Conservation (phyloP, 2,888 invertebrate species). For the Ochlodes sylvanus region DNA sequence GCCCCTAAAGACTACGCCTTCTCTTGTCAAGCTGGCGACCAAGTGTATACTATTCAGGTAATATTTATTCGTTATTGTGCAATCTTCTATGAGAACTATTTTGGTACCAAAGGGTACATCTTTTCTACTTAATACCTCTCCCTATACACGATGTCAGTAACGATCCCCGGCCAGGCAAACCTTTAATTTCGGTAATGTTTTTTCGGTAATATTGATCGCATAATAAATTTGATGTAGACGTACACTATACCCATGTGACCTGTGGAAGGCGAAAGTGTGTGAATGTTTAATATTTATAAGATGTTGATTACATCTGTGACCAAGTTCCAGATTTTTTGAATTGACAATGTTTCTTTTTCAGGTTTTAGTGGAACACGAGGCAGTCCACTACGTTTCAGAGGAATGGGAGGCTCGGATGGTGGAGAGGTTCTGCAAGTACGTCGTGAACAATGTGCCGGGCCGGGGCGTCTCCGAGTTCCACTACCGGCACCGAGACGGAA, state of each 20-base stretch:
- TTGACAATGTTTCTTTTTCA: conserved; percentile 49
- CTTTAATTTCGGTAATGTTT: too few species aligned
- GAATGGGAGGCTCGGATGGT: conserved; percentile 89
- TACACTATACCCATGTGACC: too few species aligned
- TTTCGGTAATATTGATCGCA: too few species aligned
- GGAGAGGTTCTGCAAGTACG: conserved; percentile 84
- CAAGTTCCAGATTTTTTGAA: too few species aligned
- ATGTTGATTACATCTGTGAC: too few species aligned
- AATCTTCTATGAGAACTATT: not conserved
- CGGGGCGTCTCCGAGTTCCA: conserved; percentile 90
- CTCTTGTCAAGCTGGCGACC: conserved; percentile 83
- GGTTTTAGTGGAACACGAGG: conserved; percentile 85
- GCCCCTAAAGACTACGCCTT: conserved; percentile 88
- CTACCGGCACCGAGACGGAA: conserved; percentile 85
- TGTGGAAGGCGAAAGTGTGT: too few species aligned
- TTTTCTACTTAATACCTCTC: too few species aligned
- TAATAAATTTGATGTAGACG: too few species aligned
- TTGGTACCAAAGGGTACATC: too few species aligned
- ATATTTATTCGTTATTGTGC: not conserved
- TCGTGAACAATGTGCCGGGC: conserved; percentile 87
- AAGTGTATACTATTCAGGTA: conserved; percentile 84
- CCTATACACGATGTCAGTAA: too few species aligned
- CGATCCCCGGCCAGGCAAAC: too few species aligned
- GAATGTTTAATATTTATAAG: too few species aligned
- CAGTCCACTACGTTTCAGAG: conserved; percentile 87